These are phyloP conservation scores for Seira musarum DNA, from an alignment of 2,888 invertebrate genomes.

Conservation along the genomic window DNA sequence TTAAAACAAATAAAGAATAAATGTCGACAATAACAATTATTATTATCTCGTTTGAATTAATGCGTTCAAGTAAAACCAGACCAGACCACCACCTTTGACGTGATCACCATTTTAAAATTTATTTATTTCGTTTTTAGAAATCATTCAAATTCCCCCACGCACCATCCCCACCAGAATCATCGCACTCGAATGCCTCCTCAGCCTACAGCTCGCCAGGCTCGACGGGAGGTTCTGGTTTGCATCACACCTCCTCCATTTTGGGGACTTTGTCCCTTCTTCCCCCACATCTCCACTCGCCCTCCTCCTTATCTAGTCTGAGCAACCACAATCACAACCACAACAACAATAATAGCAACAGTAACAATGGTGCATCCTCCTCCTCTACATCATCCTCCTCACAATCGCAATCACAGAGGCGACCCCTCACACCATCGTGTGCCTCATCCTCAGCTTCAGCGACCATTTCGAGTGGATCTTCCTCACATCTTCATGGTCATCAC, in stretches of 20 bases:
- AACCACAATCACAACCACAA: conserved; percentile 21
- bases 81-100: too few species aligned
- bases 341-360: conserved; percentile 44
- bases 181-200: conserved; percentile 65
- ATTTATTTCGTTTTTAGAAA: conserved; percentile 56
- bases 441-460: conserved; percentile 47
- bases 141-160: conserved; percentile 69
- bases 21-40: conserved; percentile 51
- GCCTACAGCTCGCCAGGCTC: conserved; percentile 68
- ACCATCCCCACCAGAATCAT: conserved; percentile 68
- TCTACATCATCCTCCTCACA: too few species aligned
- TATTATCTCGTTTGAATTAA: conserved; percentile 41
- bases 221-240: conserved; percentile 24
- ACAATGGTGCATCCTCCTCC: conserved; percentile 41
- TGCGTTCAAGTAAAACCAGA: too few species aligned
- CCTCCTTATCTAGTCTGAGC: conserved; percentile 22
- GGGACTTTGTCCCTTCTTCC: conserved; percentile 39
- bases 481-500: conserved; percentile 32
- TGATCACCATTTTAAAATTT: too few species aligned
- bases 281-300: conserved; percentile 46
- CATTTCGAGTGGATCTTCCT: conserved; percentile 38
- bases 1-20: conserved; percentile 43
- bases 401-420: conserved; percentile 46
- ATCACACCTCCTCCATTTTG: conserved; percentile 15
- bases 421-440: conserved; percentile 55